These are phyloP conservation scores for Meganola albula DNA, from an alignment of 2,888 invertebrate species.

Conservation along the genomic window DNA sequence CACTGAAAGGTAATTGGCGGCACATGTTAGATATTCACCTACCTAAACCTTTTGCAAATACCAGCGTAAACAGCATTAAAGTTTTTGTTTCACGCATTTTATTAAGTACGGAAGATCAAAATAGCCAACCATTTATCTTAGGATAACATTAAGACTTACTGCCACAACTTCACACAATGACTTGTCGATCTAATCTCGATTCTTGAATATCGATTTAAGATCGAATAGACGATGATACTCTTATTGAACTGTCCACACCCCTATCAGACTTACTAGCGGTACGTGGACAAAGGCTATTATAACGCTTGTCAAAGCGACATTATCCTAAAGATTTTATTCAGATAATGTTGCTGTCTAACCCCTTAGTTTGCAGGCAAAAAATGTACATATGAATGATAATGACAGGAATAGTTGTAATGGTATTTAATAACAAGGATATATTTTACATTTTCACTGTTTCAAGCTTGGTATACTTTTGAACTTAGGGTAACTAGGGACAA, in stretches of 20 bases:
- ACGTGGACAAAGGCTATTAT: conserved; percentile 56
- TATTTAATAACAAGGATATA: too few relatives aligned
- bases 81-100: neutral
- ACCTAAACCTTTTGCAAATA: too few relatives aligned
- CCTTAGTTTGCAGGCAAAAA: too few relatives aligned
- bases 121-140: conserved; percentile 10
- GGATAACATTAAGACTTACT: conserved; percentile 34
- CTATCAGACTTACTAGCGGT: conserved; percentile 43
- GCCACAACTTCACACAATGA: conserved; percentile 54
- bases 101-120: conserved; percentile 16
- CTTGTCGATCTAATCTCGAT: conserved; percentile 59
- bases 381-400: too few relatives aligned
- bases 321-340: conserved; percentile 35
- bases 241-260: conserved; percentile 71
- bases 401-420: too few relatives aligned
- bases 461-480: too few relatives aligned
- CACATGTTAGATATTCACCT: too few relatives aligned
- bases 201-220: conserved; percentile 53
- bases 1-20: too few relatives aligned
- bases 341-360: conserved; percentile 23
- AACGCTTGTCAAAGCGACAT: conserved; percentile 41
- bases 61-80: too few relatives aligned
- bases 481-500: too few relatives aligned
- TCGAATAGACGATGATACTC: conserved; percentile 49
- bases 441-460: too few relatives aligned